Base-by-base conservation (phyloP, 1,140 invertebrate species). In the Drosophila arawakana region DNA sequence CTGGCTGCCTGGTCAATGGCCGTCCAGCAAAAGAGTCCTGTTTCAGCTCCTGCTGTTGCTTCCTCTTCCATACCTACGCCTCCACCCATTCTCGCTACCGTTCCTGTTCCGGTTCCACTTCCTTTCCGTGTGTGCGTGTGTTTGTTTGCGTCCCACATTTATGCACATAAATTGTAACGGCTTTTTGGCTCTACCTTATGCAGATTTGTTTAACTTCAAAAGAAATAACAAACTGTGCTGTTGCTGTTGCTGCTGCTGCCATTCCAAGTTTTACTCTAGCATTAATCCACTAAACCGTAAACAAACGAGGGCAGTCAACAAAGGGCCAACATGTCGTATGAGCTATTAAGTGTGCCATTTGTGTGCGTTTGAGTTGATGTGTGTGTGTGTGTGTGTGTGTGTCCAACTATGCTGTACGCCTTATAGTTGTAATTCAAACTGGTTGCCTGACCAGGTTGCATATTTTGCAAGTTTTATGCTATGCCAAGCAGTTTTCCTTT, bases 241-340 rank as follows among this genome's bases (percentile, higher is more conserved):
- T 46, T 57, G 41, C 41, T 44, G 62, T 46, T 57, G 41, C 41
- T 44, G 62, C 21, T 78, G 21, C 35, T 34, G 44, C 54, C 15
- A 57, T 72, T 46, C 41, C 50, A 70, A 70, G 50, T 47, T 71
- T 44, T 71, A 52, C 72, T 70, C 65, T 41, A 77, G 61, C 69
- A 88, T 88, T 86, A 86, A 86, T 86, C 83, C 83, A 86, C 76
- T 89, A 86, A 86, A 88, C 83, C 83, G 84, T 86, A 86, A 86
- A 86, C 83, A 86, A 86, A 86, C 83, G 80, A 83, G 62, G 69
- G 54, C 76, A 86, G 83, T 83, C 83, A 86, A 86, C 83, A 88
- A 83, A 88, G 73, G 73, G 43, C 73, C 80, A 80, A 80, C 83
- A 80, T 88, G 83, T 78, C 84, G 67, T 88, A 80, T 88, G 83